Conservation (phyloP, 2,888 invertebrate genomes). For the Erebia epiphron region DNA sequence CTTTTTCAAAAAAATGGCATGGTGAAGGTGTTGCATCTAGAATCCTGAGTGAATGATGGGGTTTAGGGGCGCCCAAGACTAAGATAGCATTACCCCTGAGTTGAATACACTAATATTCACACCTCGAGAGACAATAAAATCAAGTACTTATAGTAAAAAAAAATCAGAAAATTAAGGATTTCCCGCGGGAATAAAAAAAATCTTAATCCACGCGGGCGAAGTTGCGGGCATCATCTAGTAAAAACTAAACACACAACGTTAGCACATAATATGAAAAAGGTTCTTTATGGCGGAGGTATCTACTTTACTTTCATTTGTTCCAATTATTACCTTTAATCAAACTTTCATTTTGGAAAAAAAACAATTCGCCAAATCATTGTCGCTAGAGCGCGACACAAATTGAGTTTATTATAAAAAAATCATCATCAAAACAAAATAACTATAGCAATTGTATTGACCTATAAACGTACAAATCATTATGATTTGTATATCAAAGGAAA, state of each 20-base stretch:
- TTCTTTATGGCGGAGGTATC: background rate
- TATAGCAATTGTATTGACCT: slow-evolving; percentile 31
- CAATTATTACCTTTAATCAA: background rate
- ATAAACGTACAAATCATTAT: slow-evolving; percentile 21
- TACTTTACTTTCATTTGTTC: slow-evolving; percentile 5
- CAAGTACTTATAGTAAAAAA: too few relatives aligned
- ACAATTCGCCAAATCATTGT: slow-evolving; percentile 16
- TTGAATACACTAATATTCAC: too few relatives aligned
- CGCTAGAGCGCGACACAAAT: slow-evolving; percentile 32
- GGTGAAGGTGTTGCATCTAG: too few relatives aligned
- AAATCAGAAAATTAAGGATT: too few relatives aligned
- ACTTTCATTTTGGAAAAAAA: slow-evolving; percentile 19
- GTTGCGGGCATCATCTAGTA: background rate
- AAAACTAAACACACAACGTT: background rate
- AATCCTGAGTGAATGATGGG: too few relatives aligned
- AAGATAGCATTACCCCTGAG: too few relatives aligned
- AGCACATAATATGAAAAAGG: background rate
- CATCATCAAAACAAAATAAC: slow-evolving; percentile 37
- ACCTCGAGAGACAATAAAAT: too few relatives aligned
- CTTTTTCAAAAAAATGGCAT: too few relatives aligned
- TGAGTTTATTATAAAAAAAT: slow-evolving; percentile 40
- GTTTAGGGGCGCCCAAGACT: too few relatives aligned
- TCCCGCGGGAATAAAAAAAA: too few relatives aligned
- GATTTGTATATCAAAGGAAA: background rate
- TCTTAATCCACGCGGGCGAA: too few relatives aligned